Evolutionary conservation across 1,140 invertebrate species (phyloP), one percentile per base, ranked within the genome.

Genomic region (Conus betulinus): DNA sequence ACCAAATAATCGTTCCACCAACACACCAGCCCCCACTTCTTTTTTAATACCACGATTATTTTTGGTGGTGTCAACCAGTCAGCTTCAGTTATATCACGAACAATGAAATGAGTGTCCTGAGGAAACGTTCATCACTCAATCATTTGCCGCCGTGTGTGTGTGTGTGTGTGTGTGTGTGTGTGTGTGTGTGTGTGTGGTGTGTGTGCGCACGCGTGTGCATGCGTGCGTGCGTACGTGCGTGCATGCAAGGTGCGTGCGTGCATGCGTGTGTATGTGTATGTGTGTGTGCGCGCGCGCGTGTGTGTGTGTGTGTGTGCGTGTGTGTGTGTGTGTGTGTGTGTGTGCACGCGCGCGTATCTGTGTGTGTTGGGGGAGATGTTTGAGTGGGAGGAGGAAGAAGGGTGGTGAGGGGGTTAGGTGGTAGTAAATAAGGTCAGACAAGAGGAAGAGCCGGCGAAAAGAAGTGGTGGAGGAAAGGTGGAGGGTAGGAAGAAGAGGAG

Each of bases 101-200:
- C 39, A 39, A 39, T 39, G 39, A 39, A 39, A 39, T 39, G 39
- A 39, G 39, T 39, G 39, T 39, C 0, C 39, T 39, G 39, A 39
- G 39, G 39, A 39, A 39, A 39, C 39, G 39, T 39, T 39, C 0
- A 39, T 39, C 39, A 39, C 39, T 39, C 39, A 39, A 39, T 39
- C 39, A 0, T 1, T 39, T 39, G 39, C 39, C 39, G 39, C 39
- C 39, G 79, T 52, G 79, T 52, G 79, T 52, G 79, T 81, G 79
- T 52, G 79, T 52, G 79, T 81, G 79, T 81, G 79, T 81, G 79
- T 81, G 5, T 81, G 79, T 81, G 25, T 27, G 13, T 15, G 23
- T 5, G 25, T 13, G 60, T n/a, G 25, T 0, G 39, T 51, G 79
- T 3, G 39, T 39, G 39, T 3, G 79, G 63, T 8, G 57, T 15